Conservation (phyloP, 2,113 vertebrate genomes). For the Murina feae region DNA sequence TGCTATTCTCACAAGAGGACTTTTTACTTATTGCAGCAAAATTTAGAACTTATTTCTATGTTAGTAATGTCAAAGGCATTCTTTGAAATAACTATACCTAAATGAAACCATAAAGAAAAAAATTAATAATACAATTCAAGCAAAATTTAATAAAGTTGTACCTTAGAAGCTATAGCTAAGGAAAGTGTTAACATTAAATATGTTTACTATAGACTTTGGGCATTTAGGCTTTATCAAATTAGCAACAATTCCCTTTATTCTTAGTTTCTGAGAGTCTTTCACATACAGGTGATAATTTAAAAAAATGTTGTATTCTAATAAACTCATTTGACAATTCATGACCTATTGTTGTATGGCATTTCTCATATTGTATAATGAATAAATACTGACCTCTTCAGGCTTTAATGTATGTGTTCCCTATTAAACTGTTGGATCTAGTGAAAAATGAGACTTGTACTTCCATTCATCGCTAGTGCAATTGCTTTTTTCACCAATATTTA, state of each 20-base stretch:
- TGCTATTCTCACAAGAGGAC: neutral
- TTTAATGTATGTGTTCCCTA: neutral
- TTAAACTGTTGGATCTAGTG: neutral
- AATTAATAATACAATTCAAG: neutral
- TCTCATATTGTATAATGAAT: neutral
- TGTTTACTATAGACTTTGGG: neutral
- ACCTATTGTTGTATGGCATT: neutral
- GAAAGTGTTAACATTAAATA: neutral
- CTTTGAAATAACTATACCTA: constrained; percentile 28
- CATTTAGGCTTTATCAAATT: neutral
- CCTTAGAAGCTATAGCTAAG: neutral
- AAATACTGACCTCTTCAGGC: neutral
- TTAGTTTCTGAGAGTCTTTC: neutral
- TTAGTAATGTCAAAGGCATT: neutral
- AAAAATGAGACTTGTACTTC: neutral
- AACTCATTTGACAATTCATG: neutral
- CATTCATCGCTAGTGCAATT: neutral
- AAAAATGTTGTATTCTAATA: neutral
- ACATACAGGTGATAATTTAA: neutral
- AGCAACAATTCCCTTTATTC: neutral
- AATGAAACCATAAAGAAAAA: constrained; percentile 8
- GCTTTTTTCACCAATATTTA: neutral
- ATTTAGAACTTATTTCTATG: neutral
- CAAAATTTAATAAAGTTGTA: constrained; percentile 1
- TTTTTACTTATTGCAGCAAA: constrained; percentile 19